Evolutionary conservation across 2,888 invertebrate species (phyloP).

Genomic region (Callosobruchus maculatus): DNA sequence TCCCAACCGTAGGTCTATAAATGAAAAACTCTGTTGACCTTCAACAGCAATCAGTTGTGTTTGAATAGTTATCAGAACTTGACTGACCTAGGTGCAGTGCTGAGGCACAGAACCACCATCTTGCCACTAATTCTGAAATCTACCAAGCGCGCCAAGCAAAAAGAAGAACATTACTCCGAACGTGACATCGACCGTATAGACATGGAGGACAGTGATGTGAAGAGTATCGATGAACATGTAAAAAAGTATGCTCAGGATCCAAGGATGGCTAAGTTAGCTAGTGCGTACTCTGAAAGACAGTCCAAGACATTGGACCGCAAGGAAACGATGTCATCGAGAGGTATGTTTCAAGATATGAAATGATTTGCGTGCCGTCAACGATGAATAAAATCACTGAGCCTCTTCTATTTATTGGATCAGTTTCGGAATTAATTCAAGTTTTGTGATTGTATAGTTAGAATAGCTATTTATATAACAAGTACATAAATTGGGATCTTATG

Average conservation of each 20-base stretch:
- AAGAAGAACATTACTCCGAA: background rate
- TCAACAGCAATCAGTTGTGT: no score
- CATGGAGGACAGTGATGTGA: background rate
- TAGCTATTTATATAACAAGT: no score
- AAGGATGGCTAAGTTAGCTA: background rate
- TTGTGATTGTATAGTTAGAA: no score
- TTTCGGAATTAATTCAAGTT: no score
- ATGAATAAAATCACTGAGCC: no score
- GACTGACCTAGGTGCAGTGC: background rate
- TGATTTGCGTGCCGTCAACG: no score
- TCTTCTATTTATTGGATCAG: no score
- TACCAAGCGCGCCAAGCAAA: slow-evolving; percentile 9
- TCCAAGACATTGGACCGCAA: background rate
- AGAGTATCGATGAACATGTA: background rate
- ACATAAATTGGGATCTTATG: no score
- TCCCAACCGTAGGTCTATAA: no score
- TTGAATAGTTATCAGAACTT: no score
- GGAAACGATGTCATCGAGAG: background rate
- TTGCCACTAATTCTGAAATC: slow-evolving; percentile 25
- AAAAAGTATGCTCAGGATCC: background rate
- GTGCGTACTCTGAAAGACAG: background rate
- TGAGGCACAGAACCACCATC: slow-evolving; percentile 22
- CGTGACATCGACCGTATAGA: background rate
- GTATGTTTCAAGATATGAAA: background rate
- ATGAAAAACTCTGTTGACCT: no score